phyloP scores from a whole-genome alignment of 2,797 vertebrate genomes.

The Prionace glauca region DNA sequence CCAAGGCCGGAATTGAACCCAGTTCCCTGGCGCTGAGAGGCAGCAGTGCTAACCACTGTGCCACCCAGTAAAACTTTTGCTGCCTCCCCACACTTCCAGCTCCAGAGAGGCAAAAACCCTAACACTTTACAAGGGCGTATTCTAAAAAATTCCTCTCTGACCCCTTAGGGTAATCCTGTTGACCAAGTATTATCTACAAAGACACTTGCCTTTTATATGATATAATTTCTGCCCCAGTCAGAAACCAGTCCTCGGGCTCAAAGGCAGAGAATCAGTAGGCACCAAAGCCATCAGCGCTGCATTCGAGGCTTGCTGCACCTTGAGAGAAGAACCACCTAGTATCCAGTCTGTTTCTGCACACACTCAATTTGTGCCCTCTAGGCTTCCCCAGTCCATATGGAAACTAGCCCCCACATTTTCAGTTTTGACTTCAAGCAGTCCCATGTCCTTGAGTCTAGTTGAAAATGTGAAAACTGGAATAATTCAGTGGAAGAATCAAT shows the following conservation, averaged over 20 bases:
- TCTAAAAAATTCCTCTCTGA: background rate
- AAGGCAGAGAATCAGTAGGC: background rate
- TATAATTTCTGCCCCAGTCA: background rate
- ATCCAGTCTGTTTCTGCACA: background rate
- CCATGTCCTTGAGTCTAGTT: no score
- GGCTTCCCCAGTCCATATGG: background rate
- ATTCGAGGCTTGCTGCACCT: background rate
- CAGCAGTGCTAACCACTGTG: no score
- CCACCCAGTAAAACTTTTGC: background rate
- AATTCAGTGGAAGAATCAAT: no score
- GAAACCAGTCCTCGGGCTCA: background rate
- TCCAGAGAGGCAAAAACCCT: background rate
- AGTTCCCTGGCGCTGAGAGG: no score
- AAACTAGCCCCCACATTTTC: no score
- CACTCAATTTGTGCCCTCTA: background rate
- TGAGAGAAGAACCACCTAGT: background rate
- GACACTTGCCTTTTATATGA: background rate
- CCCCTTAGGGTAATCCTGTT: background rate
- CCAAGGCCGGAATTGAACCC: no score
- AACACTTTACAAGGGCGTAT: background rate
- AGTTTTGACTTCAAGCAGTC: no score
- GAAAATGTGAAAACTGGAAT: no score
- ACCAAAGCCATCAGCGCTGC: background rate
- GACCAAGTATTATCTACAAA: background rate
- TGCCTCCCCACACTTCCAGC: background rate